phyloP scores from a whole-genome alignment of 2,888 invertebrate species.

The Erebia epiphron region DNA sequence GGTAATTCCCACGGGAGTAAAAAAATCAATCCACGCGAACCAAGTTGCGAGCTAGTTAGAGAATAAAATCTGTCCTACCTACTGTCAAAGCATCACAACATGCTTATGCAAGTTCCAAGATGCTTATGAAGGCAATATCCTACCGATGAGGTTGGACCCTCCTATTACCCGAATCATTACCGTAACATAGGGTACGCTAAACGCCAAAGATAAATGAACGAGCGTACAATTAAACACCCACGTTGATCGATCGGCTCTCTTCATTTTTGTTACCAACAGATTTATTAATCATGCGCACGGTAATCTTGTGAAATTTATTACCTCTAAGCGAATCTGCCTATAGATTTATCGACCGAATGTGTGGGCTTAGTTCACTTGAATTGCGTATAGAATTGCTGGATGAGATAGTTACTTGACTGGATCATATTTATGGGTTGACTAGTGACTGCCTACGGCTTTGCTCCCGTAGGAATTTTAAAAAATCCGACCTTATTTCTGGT shows the following conservation, averaged over 20 bases:
- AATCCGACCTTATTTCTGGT: too few species aligned
- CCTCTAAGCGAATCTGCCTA: slow-evolving; percentile 78
- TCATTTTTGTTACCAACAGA: slow-evolving; percentile 73
- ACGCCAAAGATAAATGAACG: slow-evolving; percentile 74
- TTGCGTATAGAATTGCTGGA: slow-evolving; percentile 36
- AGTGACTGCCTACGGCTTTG: too few species aligned
- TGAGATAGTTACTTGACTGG: background rate
- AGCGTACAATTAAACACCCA: slow-evolving; percentile 79
- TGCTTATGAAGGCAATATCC: slow-evolving; percentile 17
- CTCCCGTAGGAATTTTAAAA: too few species aligned
- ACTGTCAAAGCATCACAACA: background rate
- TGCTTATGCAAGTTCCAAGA: background rate
- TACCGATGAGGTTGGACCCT: slow-evolving; percentile 35
- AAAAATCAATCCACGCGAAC: too few species aligned
- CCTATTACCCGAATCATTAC: slow-evolving; percentile 63
- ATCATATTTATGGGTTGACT: background rate
- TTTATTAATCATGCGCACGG: slow-evolving; percentile 76
- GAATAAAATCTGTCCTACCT: background rate
- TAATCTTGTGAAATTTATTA: slow-evolving; percentile 81
- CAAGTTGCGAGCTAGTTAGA: background rate
- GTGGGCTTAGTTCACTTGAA: slow-evolving; percentile 61
- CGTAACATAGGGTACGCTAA: slow-evolving; percentile 57
- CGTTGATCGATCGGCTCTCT: slow-evolving; percentile 76
- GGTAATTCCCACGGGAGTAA: too few species aligned
- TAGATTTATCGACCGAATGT: slow-evolving; percentile 79